These are phyloP conservation scores for Anguilla megastoma DNA, from an alignment of 2,797 vertebrate genomes.

Conservation along the genomic window DNA sequence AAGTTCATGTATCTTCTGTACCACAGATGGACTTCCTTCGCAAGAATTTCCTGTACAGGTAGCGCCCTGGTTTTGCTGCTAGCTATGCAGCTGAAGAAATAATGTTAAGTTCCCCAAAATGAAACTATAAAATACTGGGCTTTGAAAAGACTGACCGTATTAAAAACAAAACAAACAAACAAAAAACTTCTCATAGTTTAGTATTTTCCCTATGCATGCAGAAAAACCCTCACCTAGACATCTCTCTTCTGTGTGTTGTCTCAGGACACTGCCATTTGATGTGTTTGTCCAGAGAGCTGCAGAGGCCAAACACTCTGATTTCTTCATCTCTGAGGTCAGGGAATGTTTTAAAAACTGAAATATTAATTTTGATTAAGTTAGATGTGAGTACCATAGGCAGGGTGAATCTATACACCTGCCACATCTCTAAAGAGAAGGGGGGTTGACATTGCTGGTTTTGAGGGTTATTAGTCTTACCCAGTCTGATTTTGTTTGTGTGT, in stretches of 20 bases:
- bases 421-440: neutral
- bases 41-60: conserved; percentile 97
- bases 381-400: neutral
- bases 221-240: neutral
- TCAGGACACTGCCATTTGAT: conserved; percentile 87
- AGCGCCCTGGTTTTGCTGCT: neutral
- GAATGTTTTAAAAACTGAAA: neutral
- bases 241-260: conserved; percentile 40
- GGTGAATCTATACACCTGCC: neutral
- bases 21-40: conserved; percentile 91
- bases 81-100: neutral
- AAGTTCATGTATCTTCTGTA: conserved; percentile 83
- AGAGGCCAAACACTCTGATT: conserved; percentile 81
- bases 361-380: neutral
- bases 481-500: conserved; percentile 33
- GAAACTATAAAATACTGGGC: neutral
- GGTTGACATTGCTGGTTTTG: neutral
- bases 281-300: conserved; percentile 85
- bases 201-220: neutral
- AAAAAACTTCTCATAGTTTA: neutral
- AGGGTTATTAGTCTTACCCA: neutral
- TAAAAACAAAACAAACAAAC: neutral
- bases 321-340: conserved; percentile 87
- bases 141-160: neutral
- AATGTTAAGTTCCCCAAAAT: neutral